These are phyloP conservation scores for Drosophila eugracilis DNA, from an alignment of 1,140 invertebrate species.

Conservation along the genomic window DNA sequence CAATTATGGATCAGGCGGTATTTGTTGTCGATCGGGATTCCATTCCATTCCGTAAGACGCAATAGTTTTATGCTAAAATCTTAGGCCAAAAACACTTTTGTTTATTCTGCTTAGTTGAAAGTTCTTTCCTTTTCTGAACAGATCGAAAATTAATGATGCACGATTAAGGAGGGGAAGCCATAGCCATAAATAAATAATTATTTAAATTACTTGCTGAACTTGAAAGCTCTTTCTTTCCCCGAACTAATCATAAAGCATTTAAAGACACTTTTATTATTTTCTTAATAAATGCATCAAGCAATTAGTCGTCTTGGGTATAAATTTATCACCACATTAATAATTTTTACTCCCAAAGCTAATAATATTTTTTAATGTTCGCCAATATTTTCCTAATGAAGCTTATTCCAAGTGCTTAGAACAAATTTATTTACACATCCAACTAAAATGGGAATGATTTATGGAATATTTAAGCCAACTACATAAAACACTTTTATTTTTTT, in stretches of 20 bases:
- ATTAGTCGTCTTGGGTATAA: neutral
- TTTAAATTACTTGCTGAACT: conserved; percentile 1
- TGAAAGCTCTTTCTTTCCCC: conserved; percentile 12
- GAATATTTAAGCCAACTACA: conserved; percentile 20
- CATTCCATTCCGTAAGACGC: conserved; percentile 58
- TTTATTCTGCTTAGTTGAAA: conserved; percentile 42
- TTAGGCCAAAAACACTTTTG: conserved; percentile 47
- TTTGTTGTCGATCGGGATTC: conserved; percentile 51
- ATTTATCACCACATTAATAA: neutral
- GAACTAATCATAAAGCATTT: neutral
- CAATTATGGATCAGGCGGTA: conserved; percentile 60
- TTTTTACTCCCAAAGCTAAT: neutral
- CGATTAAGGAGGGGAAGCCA: neutral
- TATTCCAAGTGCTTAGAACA: conserved; percentile 11
- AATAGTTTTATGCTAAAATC: conserved; percentile 69
- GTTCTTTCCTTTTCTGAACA: conserved; percentile 27
- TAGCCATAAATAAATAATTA: neutral
- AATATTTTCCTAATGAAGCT: neutral
- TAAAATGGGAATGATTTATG: conserved; percentile 20
- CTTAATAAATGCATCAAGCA: no score
- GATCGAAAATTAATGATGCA: conserved; percentile 26
- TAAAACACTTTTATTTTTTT: conserved; percentile 40
- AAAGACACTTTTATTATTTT: no score
- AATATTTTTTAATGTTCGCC: neutral
- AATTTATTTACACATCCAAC: conserved; percentile 1